Conservation (phyloP, 2,113 vertebrate species). For the Eulemur macaco region DNA sequence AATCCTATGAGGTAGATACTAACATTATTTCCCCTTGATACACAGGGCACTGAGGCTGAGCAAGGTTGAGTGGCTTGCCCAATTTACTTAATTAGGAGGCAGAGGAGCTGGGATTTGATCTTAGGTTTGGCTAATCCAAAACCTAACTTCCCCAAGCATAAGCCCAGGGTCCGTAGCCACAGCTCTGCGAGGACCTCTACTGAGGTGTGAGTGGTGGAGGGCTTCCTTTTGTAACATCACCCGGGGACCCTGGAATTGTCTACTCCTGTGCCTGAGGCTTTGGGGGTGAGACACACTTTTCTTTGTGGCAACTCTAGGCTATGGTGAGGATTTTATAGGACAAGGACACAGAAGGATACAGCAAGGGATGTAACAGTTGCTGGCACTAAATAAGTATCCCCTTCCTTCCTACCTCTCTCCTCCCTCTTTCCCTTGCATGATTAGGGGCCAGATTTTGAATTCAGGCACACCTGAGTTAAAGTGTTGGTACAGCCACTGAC, state of each 20-base stretch:
- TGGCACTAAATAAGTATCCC: neutral
- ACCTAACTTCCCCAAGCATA: neutral
- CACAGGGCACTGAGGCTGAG: neutral
- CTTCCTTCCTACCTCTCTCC: neutral
- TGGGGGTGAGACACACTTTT: neutral
- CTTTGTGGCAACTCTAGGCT: neutral
- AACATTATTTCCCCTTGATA: neutral
- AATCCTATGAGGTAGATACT: neutral
- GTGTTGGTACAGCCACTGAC: neutral
- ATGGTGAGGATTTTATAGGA: neutral
- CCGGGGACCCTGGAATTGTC: neutral
- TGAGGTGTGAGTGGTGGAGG: neutral
- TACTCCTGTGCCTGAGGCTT: neutral
- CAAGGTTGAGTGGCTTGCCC: neutral
- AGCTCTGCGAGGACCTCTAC: neutral
- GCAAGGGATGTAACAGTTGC: neutral
- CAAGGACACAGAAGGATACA: neutral
- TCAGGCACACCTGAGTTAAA: neutral
- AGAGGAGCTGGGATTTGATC: neutral
- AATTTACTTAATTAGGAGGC: neutral
- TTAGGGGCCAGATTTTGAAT: neutral
- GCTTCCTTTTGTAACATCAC: neutral
- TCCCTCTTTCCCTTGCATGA: neutral
- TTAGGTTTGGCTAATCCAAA: neutral
- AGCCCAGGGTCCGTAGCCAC: neutral